These are phyloP conservation scores for Brachionus angularis DNA, from an alignment of 1,140 invertebrate genomes.

Conservation along the genomic window DNA sequence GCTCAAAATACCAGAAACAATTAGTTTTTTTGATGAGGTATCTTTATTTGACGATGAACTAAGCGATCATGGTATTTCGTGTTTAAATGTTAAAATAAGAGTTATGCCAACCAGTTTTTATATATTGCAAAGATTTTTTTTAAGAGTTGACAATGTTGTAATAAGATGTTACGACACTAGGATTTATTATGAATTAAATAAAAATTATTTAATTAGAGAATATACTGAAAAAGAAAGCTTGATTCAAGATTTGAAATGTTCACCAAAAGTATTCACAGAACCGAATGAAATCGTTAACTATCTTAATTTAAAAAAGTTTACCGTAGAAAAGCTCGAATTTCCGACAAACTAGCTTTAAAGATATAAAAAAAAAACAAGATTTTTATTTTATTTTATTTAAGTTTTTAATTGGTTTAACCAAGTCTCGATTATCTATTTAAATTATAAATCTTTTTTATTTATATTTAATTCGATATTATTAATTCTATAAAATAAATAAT, in stretches of 20 bases:
- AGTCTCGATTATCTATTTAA: no score
- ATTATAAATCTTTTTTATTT: no score
- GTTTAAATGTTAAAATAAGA: conserved; percentile 84
- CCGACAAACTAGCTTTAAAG: no score
- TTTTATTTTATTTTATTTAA: no score
- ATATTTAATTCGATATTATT: no score
- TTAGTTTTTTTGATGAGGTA: conserved; percentile 88
- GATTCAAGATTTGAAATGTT: background rate
- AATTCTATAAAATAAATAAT: no score
- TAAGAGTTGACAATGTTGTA: conserved; percentile 87
- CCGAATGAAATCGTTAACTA: conserved; percentile 53
- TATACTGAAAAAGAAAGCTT: conserved; percentile 51
- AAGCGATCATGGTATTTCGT: conserved; percentile 91
- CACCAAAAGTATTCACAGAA: conserved; percentile 49
- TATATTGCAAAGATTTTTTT: conserved; percentile 80
- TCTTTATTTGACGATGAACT: conserved; percentile 95
- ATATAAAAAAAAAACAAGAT: no score
- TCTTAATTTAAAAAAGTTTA: conserved; percentile 45
- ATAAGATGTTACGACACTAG: conserved; percentile 84
- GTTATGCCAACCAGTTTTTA: conserved; percentile 92
- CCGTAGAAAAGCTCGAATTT: conserved; percentile 1
- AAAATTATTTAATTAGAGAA: conserved; percentile 56
- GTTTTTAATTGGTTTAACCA: no score
- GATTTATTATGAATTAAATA: conserved; percentile 70
- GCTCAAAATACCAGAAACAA: conserved; percentile 81